These are phyloP conservation scores for Protobothrops mucrosquamatus DNA, from an alignment of 2,113 vertebrate species.

Conservation along the genomic window DNA sequence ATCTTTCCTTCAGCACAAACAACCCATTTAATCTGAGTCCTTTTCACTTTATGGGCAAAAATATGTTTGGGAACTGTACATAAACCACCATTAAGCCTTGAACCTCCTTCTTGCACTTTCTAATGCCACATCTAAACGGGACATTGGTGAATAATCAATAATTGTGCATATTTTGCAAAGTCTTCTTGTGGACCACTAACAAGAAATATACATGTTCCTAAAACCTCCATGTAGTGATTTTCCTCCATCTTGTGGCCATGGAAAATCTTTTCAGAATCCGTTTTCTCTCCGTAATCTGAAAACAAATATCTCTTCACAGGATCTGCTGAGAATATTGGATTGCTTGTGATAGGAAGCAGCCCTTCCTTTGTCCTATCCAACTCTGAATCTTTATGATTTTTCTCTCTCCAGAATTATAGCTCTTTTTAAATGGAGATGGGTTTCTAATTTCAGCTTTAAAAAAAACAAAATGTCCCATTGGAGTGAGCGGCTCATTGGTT, in stretches of 20 bases:
- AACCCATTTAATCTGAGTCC: not conserved
- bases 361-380: not conserved
- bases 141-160: not conserved
- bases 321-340: not conserved
- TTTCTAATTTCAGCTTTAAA: not conserved
- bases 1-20: not conserved
- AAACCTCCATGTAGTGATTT: not conserved
- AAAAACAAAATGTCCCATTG: not conserved
- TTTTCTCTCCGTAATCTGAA: not conserved
- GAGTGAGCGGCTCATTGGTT: not conserved
- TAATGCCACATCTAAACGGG: not conserved
- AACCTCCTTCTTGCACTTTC: not conserved
- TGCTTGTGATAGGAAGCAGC: not conserved
- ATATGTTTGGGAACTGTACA: not conserved
- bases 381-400: not conserved
- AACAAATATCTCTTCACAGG: not conserved
- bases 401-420: not conserved
- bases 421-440: not conserved
- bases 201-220: not conserved
- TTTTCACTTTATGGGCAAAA: not conserved
- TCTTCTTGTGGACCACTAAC: not conserved
- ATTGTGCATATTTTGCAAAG: not conserved
- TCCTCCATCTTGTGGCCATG: not conserved
- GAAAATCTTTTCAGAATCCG: not conserved
- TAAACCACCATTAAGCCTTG: not conserved